Evolutionary conservation across 2,797 vertebrate genomes (phyloP), one percentile per base, ranked within the genome.

Genomic region (Cichlasoma orientale): DNA sequence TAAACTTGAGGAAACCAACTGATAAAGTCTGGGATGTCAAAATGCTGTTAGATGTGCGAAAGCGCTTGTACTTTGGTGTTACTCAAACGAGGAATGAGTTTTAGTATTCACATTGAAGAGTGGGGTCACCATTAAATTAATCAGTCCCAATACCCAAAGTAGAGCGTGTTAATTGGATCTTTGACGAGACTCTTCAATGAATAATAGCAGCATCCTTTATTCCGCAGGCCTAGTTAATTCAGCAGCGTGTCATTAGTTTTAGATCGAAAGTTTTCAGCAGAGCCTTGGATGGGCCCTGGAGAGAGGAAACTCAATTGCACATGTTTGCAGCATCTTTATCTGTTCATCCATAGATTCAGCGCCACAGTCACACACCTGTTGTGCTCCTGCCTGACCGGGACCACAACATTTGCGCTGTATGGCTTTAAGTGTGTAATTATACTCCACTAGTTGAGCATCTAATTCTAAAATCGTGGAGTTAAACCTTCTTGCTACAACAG

Each of bases 101-200:
- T 86, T 44, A 77, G 61, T 74, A 82, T 81, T 86, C 80, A 81
- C 75, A 77, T 44, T 75, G 57, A 82, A 86, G 79, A 56, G 73
- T 8, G 2, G 4, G 82, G 74, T 78, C 83, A 78, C 56, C 44
- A 33, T 79, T 81, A 83, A 88, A 88, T 82, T 7, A 90, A 80
- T 83, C 73, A 77, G 76, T 80, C 55, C n/a, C 80, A 72, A 41
- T 71, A 77, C 80, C 84, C 84, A 86, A 85, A 88, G 82, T 74
- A 74, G 72, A 80, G 50, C 71, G 80, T 85, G 79, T 82, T 91
- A 91, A 90, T 84, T 92, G 74, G 82, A 76, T 84, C 82, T 86
- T 83, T 86, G 75, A 89, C 79, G 79, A 82, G 77, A 78, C 75
- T 74, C 81, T 86, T 72, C 69, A 25, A n/a, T 82, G 88, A 86